Conservation (phyloP, 2,888 invertebrate genomes). For the Isoperla grammatica region DNA sequence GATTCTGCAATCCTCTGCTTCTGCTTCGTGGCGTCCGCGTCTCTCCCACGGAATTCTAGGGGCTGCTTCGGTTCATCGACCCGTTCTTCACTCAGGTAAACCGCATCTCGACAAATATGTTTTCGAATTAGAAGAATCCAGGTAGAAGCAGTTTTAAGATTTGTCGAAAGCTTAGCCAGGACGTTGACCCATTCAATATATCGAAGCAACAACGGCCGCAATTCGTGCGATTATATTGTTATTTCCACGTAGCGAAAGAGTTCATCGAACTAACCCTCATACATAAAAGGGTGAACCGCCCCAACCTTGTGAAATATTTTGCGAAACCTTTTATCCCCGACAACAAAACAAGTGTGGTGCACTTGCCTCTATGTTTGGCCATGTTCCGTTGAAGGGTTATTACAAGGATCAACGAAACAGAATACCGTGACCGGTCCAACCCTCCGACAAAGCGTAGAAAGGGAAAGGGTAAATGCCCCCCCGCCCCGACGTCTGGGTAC, state of each 20-base stretch:
- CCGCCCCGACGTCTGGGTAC: background rate
- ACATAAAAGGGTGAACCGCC: slow-evolving; percentile 12
- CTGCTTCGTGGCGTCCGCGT: too few species aligned
- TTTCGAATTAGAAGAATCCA: background rate
- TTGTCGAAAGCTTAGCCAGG: background rate
- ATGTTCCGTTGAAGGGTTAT: slow-evolving; percentile 13
- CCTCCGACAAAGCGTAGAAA: slow-evolving; percentile 9
- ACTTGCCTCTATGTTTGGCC: slow-evolving; percentile 18
- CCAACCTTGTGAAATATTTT: slow-evolving; percentile 7
- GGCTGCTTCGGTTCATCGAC: slow-evolving; percentile 7
- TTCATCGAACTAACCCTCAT: slow-evolving; percentile 2
- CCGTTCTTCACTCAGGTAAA: slow-evolving; percentile 4
- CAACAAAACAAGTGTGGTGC: slow-evolving; percentile 10
- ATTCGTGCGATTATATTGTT: background rate
- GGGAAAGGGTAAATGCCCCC: slow-evolving; percentile 10
- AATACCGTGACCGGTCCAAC: slow-evolving; percentile 1
- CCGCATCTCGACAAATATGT: slow-evolving; percentile 7
- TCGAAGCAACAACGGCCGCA: background rate
- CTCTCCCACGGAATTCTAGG: slow-evolving; percentile 11
- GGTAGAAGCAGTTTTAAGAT: too few species aligned
- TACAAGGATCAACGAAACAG: slow-evolving; percentile 16
- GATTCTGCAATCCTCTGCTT: slow-evolving; percentile 9
- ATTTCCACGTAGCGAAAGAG: slow-evolving; percentile 4
- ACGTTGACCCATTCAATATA: slow-evolving; percentile 1
- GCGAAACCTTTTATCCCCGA: slow-evolving; percentile 8